Evolutionary conservation across 1,140 invertebrate species (phyloP).

Genomic region (Phenacoccus solenopsis): DNA sequence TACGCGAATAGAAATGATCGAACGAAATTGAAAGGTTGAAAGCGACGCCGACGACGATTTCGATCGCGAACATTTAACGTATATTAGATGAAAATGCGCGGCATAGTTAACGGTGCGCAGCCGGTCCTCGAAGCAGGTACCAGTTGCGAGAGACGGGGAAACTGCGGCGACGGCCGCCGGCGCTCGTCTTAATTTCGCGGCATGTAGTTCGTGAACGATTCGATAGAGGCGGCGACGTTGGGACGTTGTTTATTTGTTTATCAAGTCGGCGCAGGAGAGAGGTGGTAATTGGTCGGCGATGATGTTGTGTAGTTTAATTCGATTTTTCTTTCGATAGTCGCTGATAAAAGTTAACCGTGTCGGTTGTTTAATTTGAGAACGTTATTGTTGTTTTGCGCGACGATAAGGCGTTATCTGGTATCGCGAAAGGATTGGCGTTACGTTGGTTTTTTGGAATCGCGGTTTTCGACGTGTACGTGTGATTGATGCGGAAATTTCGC

Average conservation of each 20-base stretch:
- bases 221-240: no score
- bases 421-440: neutral
- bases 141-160: neutral
- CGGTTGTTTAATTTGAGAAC: neutral
- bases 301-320: neutral
- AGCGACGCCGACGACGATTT: no score
- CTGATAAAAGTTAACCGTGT: neutral
- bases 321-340: neutral
- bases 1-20: no score
- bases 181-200: neutral
- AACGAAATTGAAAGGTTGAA: no score
- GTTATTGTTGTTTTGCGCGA: neutral
- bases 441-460: neutral
- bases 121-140: neutral
- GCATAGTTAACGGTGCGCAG: no score
- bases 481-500: no score
- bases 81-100: no score
- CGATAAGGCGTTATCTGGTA: neutral
- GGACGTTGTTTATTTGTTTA: neutral
- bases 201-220: neutral
- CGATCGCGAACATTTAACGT: no score
- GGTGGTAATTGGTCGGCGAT: neutral
- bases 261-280: neutral
- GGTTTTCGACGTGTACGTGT: neutral
- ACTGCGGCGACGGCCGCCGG: neutral